phyloP scores from a whole-genome alignment of 1,140 invertebrate species.

The Melitaea cinxia region DNA sequence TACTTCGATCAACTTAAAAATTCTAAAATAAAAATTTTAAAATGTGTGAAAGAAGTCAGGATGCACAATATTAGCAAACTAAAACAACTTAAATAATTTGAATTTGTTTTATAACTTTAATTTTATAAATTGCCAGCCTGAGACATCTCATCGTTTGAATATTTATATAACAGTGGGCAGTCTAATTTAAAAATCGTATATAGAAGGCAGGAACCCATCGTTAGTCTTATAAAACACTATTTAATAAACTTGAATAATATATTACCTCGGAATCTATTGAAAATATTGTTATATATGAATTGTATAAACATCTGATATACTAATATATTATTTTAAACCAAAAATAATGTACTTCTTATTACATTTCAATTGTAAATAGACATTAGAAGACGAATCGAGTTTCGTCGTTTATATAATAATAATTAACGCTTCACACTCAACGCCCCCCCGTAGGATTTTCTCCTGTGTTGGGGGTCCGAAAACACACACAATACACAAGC shows the following conservation, averaged over 20 bases:
- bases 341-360: conserved; percentile 2
- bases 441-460: no score
- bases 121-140: conserved; percentile 13
- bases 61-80: background rate
- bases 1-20: background rate
- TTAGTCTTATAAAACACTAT: conserved; percentile 19
- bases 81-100: conserved; percentile 3
- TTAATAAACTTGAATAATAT: conserved; percentile 17
- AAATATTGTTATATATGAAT: background rate
- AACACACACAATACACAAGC: no score
- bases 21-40: background rate
- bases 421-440: no score
- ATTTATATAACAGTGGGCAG: conserved; percentile 39
- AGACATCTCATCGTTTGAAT: conserved; percentile 20
- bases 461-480: no score
- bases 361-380: no score
- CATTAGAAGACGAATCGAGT: no score
- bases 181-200: conserved; percentile 36
- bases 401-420: no score
- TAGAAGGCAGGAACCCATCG: conserved; percentile 6
- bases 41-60: background rate
- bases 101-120: conserved; percentile 14
- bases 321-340: conserved; percentile 3
- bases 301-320: background rate
- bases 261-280: background rate